Base-by-base conservation (phyloP, 2,113 vertebrate species). In the Myotis brandtii region DNA sequence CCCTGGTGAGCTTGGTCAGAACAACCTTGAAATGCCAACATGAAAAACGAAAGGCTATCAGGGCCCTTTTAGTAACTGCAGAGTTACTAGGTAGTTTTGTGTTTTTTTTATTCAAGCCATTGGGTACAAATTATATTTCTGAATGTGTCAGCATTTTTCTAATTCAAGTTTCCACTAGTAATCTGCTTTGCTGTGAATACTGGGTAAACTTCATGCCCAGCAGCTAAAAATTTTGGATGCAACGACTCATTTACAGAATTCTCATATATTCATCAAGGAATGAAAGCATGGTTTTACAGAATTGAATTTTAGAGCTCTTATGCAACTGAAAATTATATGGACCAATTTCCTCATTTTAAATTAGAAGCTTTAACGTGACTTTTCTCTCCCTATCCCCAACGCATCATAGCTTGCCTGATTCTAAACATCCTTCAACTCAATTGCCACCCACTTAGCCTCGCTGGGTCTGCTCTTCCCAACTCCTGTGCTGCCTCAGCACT, bases 91-190 rank as follows among this genome's bases (percentile, higher is more conserved):
- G 56, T 69, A 93, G 30, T 64, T 62, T 59, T 4, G 3, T 9
- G 40, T 0, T 32, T 83, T 86, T 81, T 93, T 88, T 91, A 86
- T 70, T 86, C 34, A 92, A 97, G 94, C 56, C 97, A 97, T 94
- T 98, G 92, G 89, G 85, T 97, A 97, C 97, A 98, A 97, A 98
- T 98, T 97, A 97, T 91, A 97, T 98, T 98, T 98, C 97, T 97
- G 97, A 97, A 97, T 97, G 91, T 96, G 98, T 97, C 98, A 98
- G 89, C 95, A 95, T 96, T 97, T 96, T 98, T 94, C 96, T 97
- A 37, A 98, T 98, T 98, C 97, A 98, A 96, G 96, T 98, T 97
- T 94, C 93, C 96, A 97, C 86, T 96, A 96, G 97, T 97, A 98
- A 98, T 98, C 96, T 97, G 94, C 98, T 96, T 97, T 98, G 97